Evolutionary conservation across 1,140 invertebrate species (phyloP), one percentile per base, ranked within the genome.

Genomic region (Pachyrhynchus sulphureomaculatus): DNA sequence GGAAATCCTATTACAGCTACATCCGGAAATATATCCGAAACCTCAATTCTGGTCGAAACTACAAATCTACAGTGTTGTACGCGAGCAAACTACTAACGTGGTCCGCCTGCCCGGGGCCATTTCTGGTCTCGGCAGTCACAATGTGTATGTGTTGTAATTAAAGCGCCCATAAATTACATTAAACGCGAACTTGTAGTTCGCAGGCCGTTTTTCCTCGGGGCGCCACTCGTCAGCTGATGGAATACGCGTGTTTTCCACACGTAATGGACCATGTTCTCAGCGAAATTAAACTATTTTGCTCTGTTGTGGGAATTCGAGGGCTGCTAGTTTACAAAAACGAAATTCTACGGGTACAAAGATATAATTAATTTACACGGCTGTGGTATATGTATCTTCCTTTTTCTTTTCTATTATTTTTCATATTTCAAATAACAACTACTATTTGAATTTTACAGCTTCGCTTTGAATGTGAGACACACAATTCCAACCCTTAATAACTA

Each of bases 191-290:
- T 65, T 60, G 57, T 54, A 65, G 57, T 65, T 61, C 59, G 55
- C 66, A 62, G 41, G 36, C 59, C 34, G 23, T 61, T 59, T 60
- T 67, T 67, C 49, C 55, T 34, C 8, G 36, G 26, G 45, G n/a
- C 42, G 36, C 15, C 49, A 39, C 21, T 29, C 20, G 48, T 12
- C 57, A 45, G 36, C 47, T 68, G 63, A 68, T 68, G 66, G 66
- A 68, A 64, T 62, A 65, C 49, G 48, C 63, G 55, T 68, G 66
- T 68, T 68, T 65, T 65, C 66, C 59, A 33, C 59, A 62, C 26
- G 57, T 67, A 62, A 67, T 64, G 57, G 61, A 48, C 32, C 42
- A 33, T 53, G 55, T 58, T 48, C 15, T 12, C 24, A 8, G 15
- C 18, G 55, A 29, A 58, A 44, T 58, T 26, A 47, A 47, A 58